phyloP scores from a whole-genome alignment of 2,888 invertebrate genomes.

The Psylliodes chrysocephalus region DNA sequence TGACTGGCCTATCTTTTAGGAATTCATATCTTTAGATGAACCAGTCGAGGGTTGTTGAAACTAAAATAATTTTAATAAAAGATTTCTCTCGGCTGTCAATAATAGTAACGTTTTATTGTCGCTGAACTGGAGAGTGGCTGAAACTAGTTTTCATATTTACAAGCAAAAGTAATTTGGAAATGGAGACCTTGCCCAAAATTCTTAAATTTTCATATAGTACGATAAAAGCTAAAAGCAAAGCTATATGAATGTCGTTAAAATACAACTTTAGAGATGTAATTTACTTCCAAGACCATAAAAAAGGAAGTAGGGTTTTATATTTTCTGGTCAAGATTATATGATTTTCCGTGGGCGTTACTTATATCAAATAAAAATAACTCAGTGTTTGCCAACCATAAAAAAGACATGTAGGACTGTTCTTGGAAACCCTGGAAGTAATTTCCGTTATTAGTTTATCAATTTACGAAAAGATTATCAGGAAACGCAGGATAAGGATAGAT shows the following conservation, averaged over 20 bases:
- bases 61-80: too few relatives aligned
- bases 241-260: conserved; percentile 1
- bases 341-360: conserved; percentile 5
- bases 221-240: not conserved
- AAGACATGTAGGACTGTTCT: not conserved
- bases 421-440: not conserved
- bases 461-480: not conserved
- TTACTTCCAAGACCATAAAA: conserved; percentile 8
- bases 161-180: too few relatives aligned
- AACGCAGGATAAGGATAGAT: too few relatives aligned
- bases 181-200: not conserved
- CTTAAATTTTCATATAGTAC: conserved; percentile 1
- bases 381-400: not conserved
- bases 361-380: not conserved
- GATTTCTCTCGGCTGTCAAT: too few relatives aligned
- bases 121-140: too few relatives aligned
- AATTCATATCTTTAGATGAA: too few relatives aligned
- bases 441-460: not conserved
- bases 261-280: conserved; percentile 4
- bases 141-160: too few relatives aligned
- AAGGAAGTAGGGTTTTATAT: conserved; percentile 8
- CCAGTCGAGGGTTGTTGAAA: too few relatives aligned
- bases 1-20: too few relatives aligned
- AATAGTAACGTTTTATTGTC: too few relatives aligned
- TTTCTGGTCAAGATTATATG: not conserved